phyloP scores from a whole-genome alignment of 2,888 invertebrate species.

The Rhingia rostrata region DNA sequence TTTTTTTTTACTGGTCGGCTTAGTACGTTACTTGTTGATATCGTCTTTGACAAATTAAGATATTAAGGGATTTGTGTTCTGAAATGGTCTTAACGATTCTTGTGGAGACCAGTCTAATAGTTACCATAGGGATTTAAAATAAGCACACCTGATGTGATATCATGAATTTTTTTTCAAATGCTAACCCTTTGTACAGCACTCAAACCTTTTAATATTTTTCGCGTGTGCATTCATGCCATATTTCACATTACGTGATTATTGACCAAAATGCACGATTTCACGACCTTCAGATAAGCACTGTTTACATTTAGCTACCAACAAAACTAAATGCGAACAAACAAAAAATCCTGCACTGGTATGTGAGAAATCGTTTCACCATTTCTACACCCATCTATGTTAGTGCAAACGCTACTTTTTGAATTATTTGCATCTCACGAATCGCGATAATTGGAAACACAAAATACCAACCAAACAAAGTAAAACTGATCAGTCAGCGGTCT shows the following conservation, averaged over 20 bases:
- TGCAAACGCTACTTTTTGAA: conserved; percentile 21
- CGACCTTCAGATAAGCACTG: conserved; percentile 11
- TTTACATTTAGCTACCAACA: not conserved
- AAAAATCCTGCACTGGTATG: not conserved
- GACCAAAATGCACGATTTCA: conserved; percentile 20
- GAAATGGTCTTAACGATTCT: too few relatives aligned
- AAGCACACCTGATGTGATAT: too few relatives aligned
- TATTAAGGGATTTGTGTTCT: too few relatives aligned
- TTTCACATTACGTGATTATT: not conserved
- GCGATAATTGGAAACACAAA: conserved; percentile 33
- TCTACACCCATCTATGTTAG: not conserved
- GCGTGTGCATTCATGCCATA: conserved; percentile 2
- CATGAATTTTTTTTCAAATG: too few relatives aligned
- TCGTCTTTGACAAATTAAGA: too few relatives aligned
- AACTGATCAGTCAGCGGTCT: conserved; percentile 7
- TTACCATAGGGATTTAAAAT: too few relatives aligned
- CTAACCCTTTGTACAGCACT: not conserved
- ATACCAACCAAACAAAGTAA: not conserved
- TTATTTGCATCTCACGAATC: conserved; percentile 26
- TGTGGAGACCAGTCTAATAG: too few relatives aligned
- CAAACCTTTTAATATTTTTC: not conserved
- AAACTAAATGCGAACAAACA: not conserved
- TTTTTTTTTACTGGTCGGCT: too few relatives aligned
- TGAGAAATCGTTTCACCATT: conserved; percentile 36
- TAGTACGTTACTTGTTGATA: too few relatives aligned